Conservation (phyloP, 2,113 vertebrate genomes). For the Erythrolamprus reginae region DNA sequence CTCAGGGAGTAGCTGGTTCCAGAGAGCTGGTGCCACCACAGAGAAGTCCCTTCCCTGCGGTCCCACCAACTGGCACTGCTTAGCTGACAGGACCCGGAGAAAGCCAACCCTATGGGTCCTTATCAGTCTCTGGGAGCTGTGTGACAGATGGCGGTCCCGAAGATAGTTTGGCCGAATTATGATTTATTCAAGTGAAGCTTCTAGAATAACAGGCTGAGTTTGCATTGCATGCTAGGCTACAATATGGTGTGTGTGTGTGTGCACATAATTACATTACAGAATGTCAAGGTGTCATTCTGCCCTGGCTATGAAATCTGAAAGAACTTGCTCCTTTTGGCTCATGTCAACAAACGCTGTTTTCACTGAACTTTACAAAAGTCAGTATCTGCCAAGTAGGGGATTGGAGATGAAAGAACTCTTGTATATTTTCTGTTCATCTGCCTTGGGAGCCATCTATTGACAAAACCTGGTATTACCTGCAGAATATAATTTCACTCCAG, state of each 20-base stretch:
- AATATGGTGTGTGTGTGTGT: not conserved
- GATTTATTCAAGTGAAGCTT: not conserved
- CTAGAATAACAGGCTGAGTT: not conserved
- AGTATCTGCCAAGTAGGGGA: not conserved
- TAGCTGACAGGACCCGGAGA: too few relatives aligned
- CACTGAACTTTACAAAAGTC: not conserved
- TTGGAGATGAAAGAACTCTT: not conserved
- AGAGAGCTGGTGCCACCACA: too few relatives aligned
- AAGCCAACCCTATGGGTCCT: too few relatives aligned
- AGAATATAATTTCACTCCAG: too few relatives aligned
- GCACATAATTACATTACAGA: not conserved
- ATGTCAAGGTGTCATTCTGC: not conserved
- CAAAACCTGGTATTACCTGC: not conserved
- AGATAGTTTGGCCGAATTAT: too few relatives aligned
- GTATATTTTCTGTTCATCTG: not conserved
- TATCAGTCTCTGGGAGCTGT: too few relatives aligned
- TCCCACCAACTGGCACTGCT: too few relatives aligned
- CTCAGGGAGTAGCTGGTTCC: too few relatives aligned
- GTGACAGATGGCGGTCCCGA: too few relatives aligned
- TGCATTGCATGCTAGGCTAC: not conserved
- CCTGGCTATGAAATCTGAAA: not conserved
- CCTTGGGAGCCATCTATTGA: conserved; percentile 10
- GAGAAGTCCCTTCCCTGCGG: too few relatives aligned
- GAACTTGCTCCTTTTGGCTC: not conserved
- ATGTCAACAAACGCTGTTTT: not conserved